A percentile compares a stretch with the other conserved stretches of the same genome.
Evolutionary conservation across 2,113 vertebrate species (phyloP).

Genomic region (human): DNA sequence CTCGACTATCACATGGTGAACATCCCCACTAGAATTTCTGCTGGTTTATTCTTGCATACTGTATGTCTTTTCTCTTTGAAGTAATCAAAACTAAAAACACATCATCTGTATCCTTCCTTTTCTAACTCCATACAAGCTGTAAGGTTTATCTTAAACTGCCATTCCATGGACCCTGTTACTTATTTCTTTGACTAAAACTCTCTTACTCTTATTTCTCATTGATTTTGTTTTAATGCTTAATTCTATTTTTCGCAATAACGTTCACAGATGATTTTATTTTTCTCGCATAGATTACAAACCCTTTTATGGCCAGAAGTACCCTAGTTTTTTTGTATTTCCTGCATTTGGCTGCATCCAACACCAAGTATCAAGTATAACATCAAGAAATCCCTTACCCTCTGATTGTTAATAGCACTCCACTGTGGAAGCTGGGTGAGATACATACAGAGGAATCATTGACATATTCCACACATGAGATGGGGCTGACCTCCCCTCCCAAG

Average conservation of each 20-base stretch:
- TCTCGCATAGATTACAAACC: background rate
- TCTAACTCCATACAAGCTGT: background rate
- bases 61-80: background rate
- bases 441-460: background rate
- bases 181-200: background rate
- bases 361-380: background rate
- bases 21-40: background rate
- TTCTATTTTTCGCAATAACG: background rate
- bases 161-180: background rate
- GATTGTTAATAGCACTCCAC: background rate
- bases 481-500: background rate
- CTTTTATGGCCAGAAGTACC: background rate
- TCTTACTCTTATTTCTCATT: background rate
- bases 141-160: background rate
- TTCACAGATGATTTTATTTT: background rate
- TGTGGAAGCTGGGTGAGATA: background rate
- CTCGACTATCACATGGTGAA: background rate
- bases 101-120: background rate
- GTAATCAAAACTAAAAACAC: background rate
- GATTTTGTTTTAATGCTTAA: background rate
- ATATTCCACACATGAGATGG: background rate
- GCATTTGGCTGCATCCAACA: background rate
- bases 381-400: background rate
- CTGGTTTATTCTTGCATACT: background rate
- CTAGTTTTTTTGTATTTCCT: background rate